phyloP scores from a whole-genome alignment of 2,888 invertebrate species.

The Synanthedon andrenaeformis region DNA sequence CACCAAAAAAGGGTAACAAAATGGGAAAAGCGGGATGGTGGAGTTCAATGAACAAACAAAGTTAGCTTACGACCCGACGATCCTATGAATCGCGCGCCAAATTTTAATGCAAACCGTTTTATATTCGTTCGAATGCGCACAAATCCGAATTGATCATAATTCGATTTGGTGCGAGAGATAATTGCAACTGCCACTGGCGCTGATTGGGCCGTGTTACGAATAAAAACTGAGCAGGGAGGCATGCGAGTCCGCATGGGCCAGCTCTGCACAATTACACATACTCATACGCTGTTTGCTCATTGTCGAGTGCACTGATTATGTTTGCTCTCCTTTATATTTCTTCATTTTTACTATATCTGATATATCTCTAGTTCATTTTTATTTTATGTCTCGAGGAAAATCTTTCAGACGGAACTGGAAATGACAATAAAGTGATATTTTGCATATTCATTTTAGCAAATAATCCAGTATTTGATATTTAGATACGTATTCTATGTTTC shows the following conservation, averaged over 20 bases:
- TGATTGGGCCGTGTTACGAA: constrained; percentile 55
- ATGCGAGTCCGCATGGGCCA: constrained; percentile 11
- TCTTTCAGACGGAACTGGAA: background rate
- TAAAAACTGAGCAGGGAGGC: constrained; percentile 39
- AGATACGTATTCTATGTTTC: no score
- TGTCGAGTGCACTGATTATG: constrained; percentile 53
- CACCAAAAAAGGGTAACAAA: no score
- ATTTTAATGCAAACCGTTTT: constrained; percentile 72
- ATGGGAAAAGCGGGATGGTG: constrained; percentile 13
- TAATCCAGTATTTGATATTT: no score
- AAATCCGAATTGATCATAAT: constrained; percentile 73
- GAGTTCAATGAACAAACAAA: constrained; percentile 45
- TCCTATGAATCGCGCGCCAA: constrained; percentile 63
- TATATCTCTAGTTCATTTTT: no score
- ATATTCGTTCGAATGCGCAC: constrained; percentile 67
- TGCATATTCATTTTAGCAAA: no score
- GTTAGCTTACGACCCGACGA: constrained; percentile 50
- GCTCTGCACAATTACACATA: constrained; percentile 52
- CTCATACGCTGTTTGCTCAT: constrained; percentile 44
- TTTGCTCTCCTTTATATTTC: constrained; percentile 49
- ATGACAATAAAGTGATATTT: no score
- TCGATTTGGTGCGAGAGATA: constrained; percentile 66
- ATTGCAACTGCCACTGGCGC: constrained; percentile 69
- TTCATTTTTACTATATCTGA: constrained; percentile 10
- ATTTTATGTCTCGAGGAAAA: background rate